phyloP scores from a whole-genome alignment of 2,888 invertebrate genomes.

The Athalia cordata region DNA sequence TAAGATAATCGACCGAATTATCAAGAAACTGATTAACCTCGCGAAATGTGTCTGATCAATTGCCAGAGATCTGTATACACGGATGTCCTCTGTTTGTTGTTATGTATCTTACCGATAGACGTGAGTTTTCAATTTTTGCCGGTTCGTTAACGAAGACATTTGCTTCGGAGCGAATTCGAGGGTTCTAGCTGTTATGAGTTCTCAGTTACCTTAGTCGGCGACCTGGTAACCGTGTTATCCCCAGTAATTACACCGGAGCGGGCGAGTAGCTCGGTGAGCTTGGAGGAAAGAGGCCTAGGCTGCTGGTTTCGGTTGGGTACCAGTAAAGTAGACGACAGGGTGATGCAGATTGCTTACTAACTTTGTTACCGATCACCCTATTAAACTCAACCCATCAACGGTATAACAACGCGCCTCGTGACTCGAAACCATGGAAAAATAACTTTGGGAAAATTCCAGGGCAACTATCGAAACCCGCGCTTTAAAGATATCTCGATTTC shows the following conservation, averaged over 20 bases:
- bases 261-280: slow-evolving; percentile 54
- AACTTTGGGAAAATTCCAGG: not conserved
- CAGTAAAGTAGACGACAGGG: slow-evolving; percentile 64
- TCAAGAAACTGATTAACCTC: too few relatives aligned
- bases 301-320: slow-evolving; percentile 52
- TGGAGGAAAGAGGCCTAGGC: slow-evolving; percentile 48
- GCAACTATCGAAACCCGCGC: too few relatives aligned
- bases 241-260: slow-evolving; percentile 63
- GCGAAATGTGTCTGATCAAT: too few relatives aligned
- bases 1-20: too few relatives aligned
- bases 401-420: not conserved
- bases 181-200: slow-evolving; percentile 44
- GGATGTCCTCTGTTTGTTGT: not conserved
- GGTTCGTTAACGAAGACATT: not conserved
- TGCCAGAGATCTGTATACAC: too few relatives aligned
- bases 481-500: too few relatives aligned
- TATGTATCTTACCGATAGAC: not conserved
- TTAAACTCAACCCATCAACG: slow-evolving; percentile 63
- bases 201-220: slow-evolving; percentile 68
- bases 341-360: slow-evolving; percentile 74
- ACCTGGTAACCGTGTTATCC: slow-evolving; percentile 69
- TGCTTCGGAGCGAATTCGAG: slow-evolving; percentile 9
- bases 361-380: slow-evolving; percentile 72
- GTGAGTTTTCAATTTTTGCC: not conserved
- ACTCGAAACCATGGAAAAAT: not conserved